phyloP scores from a whole-genome alignment of 1,140 invertebrate genomes.

The Chymomyza costata region DNA sequence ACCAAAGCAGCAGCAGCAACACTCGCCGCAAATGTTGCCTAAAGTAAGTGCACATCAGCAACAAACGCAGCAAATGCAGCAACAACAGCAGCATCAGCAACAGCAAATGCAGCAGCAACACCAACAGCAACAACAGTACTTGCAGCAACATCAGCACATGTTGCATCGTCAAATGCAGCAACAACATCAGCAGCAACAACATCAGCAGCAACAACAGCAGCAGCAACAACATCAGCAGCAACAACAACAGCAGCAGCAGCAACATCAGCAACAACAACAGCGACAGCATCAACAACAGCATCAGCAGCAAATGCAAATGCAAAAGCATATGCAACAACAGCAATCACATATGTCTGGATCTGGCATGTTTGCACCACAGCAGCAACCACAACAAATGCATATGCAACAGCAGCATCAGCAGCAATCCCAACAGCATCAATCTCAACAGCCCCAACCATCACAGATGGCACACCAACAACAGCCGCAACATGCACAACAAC shows the following conservation, averaged over 20 bases:
- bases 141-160: conserved; percentile 38
- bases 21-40: conserved; percentile 46
- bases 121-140: conserved; percentile 36
- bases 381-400: conserved; percentile 34
- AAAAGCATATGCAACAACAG: conserved; percentile 14
- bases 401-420: conserved; percentile 18
- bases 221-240: conserved; percentile 44
- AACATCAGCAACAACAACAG: conserved; percentile 7
- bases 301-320: conserved; percentile 18
- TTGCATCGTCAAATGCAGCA: conserved; percentile 29
- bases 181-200: conserved; percentile 17
- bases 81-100: conserved; percentile 44
- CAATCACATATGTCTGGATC: conserved; percentile 18
- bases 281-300: conserved; percentile 10
- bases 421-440: conserved; percentile 32
- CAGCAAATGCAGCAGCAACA: conserved; percentile 54
- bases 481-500: conserved; percentile 28
- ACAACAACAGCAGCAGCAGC: conserved; percentile 22
- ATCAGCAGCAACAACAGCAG: conserved; percentile 22
- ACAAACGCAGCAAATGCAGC: conserved; percentile 45
- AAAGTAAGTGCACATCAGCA: conserved; percentile 51
- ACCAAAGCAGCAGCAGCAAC: conserved; percentile 36
- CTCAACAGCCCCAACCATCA: conserved; percentile 18
- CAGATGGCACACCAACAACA: conserved; percentile 29
- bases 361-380: too few species aligned